These are phyloP conservation scores for Microcebus ravelobensis DNA, from an alignment of 2,113 vertebrate species.

Conservation along the genomic window DNA sequence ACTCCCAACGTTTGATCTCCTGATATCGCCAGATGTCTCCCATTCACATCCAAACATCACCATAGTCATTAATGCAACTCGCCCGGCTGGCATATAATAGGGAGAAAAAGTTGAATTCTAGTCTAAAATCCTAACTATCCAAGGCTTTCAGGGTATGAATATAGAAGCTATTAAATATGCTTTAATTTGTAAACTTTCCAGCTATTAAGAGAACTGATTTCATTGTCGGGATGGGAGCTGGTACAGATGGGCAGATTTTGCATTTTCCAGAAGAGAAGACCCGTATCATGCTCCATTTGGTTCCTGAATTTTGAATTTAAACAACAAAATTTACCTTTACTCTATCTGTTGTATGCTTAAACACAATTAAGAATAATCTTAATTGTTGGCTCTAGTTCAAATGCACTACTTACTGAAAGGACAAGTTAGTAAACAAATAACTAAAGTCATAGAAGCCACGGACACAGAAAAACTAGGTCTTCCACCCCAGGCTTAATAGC, in stretches of 20 bases:
- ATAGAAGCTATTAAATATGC: not conserved
- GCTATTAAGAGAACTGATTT: not conserved
- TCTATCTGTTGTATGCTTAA: not conserved
- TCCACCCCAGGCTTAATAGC: not conserved
- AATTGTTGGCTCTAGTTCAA: not conserved
- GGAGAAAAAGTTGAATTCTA: conserved; percentile 69
- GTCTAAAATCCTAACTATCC: conserved; percentile 50
- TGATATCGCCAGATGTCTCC: conserved; percentile 77
- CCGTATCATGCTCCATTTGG: not conserved
- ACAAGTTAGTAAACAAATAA: not conserved
- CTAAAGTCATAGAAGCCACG: not conserved
- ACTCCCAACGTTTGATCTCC: conserved; percentile 73
- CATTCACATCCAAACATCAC: conserved; percentile 76
- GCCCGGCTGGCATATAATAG: conserved; percentile 56
- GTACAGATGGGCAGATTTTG: not conserved
- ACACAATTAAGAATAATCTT: not conserved
- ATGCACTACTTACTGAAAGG: not conserved
- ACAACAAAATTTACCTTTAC: not conserved
- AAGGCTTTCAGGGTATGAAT: conserved; percentile 44
- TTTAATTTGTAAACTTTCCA: conserved; percentile 27
- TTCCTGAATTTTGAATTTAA: conserved; percentile 42
- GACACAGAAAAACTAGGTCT: not conserved
- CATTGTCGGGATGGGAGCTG: not conserved
- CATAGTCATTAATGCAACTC: conserved; percentile 66
- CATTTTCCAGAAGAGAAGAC: conserved; percentile 1